A percentile compares a stretch with the other conserved stretches of the same genome.
Conservation (phyloP, 2,113 vertebrate genomes). For the Nesoenas mayeri region DNA sequence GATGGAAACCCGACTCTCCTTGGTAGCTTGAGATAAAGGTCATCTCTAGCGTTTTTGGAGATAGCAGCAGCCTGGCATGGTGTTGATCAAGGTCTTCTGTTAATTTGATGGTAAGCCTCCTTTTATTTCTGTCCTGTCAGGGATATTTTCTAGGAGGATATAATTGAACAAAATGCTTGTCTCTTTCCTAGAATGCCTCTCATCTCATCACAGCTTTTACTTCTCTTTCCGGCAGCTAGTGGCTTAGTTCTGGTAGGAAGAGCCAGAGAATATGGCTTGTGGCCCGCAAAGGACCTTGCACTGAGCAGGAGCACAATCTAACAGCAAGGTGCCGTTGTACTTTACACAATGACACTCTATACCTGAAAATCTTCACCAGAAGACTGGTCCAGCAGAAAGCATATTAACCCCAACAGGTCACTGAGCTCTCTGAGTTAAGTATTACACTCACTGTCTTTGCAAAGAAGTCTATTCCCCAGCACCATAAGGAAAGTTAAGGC, state of each 20-base stretch:
- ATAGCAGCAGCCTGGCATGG: neutral
- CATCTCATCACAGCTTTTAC: neutral
- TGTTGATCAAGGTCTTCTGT: neutral
- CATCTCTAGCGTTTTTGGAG: neutral
- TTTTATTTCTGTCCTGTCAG: neutral
- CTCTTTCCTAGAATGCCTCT: neutral
- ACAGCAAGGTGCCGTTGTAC: neutral
- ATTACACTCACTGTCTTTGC: neutral
- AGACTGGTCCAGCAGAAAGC: neutral
- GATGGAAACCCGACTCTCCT: neutral
- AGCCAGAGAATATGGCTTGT: neutral
- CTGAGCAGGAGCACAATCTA: neutral
- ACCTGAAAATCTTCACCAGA: neutral
- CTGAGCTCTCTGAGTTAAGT: neutral
- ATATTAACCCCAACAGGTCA: neutral
- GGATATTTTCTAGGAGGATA: neutral
- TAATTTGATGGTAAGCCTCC: neutral
- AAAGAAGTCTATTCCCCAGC: neutral
- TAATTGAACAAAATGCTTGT: neutral
- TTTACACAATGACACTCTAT: neutral
- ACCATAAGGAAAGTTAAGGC: neutral
- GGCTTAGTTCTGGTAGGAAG: neutral
- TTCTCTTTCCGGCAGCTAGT: neutral
- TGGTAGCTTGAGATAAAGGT: neutral
- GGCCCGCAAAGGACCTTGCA: neutral